Conservation (phyloP, 2,888 invertebrate genomes). For the Tenthredo mesomela region DNA sequence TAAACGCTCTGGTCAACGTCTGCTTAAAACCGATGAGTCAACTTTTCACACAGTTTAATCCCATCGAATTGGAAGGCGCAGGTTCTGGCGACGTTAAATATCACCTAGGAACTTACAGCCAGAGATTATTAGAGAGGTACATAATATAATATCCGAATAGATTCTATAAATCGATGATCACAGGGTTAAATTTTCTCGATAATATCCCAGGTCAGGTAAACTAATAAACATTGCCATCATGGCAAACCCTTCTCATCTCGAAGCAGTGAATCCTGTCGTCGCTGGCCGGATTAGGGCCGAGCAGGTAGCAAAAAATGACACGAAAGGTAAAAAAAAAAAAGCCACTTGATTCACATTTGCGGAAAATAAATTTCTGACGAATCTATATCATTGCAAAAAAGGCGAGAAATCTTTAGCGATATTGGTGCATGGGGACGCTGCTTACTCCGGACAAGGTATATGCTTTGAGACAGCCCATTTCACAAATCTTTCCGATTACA, state of each 20-base stretch:
- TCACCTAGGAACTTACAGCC: constrained; percentile 93
- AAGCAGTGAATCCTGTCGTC: constrained; percentile 93
- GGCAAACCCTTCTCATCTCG: constrained; percentile 97
- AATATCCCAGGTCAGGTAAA: constrained; percentile 63
- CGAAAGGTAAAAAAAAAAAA: constrained; percentile 83
- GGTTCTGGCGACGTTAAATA: constrained; percentile 97
- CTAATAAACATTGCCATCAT: constrained; percentile 90
- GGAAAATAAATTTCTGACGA: background rate
- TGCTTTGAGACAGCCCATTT: constrained; percentile 85
- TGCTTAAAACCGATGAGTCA: constrained; percentile 94
- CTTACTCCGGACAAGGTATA: constrained; percentile 84
- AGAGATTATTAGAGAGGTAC: constrained; percentile 68
- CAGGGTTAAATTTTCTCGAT: background rate
- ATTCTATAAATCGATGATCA: constrained; percentile 62
- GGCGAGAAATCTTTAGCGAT: constrained; percentile 84
- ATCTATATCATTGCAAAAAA: constrained; percentile 69
- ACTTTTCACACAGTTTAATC: constrained; percentile 95
- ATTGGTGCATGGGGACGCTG: constrained; percentile 85
- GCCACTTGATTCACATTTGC: constrained; percentile 65
- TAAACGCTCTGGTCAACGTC: constrained; percentile 80
- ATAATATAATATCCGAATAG: background rate
- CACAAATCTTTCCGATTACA: constrained; percentile 83
- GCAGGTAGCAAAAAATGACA: constrained; percentile 91
- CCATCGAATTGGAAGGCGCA: constrained; percentile 87
- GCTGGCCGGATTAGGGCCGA: constrained; percentile 93